Conservation (phyloP, 2,113 vertebrate genomes). For the Chaetura pelagica region DNA sequence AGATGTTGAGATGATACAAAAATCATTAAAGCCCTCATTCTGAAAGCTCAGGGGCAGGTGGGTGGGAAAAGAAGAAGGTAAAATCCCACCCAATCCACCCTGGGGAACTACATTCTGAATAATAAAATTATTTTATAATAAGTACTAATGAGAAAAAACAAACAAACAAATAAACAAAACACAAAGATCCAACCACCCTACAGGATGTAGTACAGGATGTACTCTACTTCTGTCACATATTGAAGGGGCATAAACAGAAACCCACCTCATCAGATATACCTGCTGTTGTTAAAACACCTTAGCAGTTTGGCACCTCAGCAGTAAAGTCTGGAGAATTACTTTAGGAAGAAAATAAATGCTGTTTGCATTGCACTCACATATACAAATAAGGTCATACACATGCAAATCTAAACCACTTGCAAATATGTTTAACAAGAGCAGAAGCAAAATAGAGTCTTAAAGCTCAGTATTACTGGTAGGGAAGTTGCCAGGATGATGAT, state of each 20-base stretch:
- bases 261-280: neutral
- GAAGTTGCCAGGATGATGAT: neutral
- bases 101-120: neutral
- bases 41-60: neutral
- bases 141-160: neutral
- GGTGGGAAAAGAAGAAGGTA: neutral
- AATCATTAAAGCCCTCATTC: neutral
- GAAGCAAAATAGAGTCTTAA: neutral
- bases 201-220: neutral
- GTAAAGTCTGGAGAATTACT: neutral
- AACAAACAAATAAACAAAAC: neutral
- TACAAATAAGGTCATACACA: neutral
- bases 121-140: neutral
- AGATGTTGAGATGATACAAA: slow-evolving; percentile 25
- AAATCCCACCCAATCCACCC: neutral
- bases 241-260: neutral
- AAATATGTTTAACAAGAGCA: neutral
- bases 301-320: neutral
- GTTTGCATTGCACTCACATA: neutral
- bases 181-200: neutral
- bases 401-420: neutral
- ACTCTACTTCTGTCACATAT: neutral
- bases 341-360: neutral
- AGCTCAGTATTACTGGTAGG: neutral
- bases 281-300: neutral